Evolutionary conservation across 2,888 invertebrate species (phyloP), one percentile per base, ranked within the genome.

Genomic region (Zaprionus obscuricornis): DNA sequence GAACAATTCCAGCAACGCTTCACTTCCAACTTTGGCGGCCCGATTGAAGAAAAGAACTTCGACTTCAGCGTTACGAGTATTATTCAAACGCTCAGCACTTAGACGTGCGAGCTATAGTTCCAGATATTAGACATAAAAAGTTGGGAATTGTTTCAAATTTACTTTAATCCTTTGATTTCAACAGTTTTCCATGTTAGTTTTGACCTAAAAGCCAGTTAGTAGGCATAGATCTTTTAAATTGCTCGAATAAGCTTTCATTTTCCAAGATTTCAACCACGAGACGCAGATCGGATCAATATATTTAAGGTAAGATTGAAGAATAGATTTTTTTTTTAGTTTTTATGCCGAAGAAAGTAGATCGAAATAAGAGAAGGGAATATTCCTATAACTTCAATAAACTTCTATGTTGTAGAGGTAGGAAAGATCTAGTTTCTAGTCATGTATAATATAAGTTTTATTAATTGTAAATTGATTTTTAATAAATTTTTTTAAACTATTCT

Each of bases 21-120:
- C 96, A 50, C 96, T 96, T 59, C 97, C 97, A 39, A 96, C 96
- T 91, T 97, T 97, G n/a, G 97, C 96, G 42, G 96, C 96, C 7
- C 97, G 92, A 90, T 97, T 97, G 91, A 97, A 97, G 91, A 97
- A 96, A 34, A 97, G 88, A 10, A 96, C 92, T 33, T 96, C 93
- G 16, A 93, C 92, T 49, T 93, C 93, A 0, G 96, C 94, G 43
- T 94, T 92, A 16, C 92, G 92, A 0, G 96, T 96, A 87, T 96
- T 96, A 91, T 97, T 97, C 55, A 97, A 46, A 3, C 54, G 64
- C 2, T 66, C 55, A 2, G 85, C 51, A 20, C 49, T 83, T 7
- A 88, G 62, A 10, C 49, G 70, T 5, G 69, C 39, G 17, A 86
- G 74, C 86, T 86, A 52, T 8, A 45, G 40, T 43, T 33, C 10